These are phyloP conservation scores for Cryptophagus acutangulus DNA, from an alignment of 2,888 invertebrate species.

Conservation along the genomic window DNA sequence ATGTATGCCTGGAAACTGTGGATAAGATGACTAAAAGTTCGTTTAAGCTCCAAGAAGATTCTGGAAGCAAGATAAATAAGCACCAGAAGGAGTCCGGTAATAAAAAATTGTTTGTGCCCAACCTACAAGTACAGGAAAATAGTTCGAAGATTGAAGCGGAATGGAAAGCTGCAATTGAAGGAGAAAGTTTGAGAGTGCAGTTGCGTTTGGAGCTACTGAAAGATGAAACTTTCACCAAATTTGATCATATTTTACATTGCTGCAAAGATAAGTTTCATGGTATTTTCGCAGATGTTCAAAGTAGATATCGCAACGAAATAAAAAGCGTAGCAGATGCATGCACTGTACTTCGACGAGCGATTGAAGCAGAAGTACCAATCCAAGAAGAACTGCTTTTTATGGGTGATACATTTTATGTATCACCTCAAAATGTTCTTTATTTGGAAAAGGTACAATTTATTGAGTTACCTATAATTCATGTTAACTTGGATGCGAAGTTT, in stretches of 20 bases:
- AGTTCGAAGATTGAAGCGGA: conserved; percentile 52
- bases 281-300: conserved; percentile 49
- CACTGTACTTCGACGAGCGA: conserved; percentile 40
- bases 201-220: conserved; percentile 51
- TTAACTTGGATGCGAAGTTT: conserved; percentile 28
- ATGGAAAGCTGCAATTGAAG: conserved; percentile 54
- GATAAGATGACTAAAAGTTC: no score
- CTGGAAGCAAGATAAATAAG: no score
- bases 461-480: conserved; percentile 17
- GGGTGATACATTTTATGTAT: conserved; percentile 44
- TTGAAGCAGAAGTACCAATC: conserved; percentile 46
- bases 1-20: no score
- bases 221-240: conserved; percentile 47
- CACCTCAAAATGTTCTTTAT: conserved; percentile 39
- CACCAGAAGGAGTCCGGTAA: not conserved
- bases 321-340: conserved; percentile 43
- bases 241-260: conserved; percentile 49
- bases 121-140: conserved; percentile 29
- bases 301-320: conserved; percentile 44
- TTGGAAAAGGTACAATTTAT: conserved; percentile 24
- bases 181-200: conserved; percentile 53
- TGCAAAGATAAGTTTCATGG: conserved; percentile 52
- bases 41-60: no score
- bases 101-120: conserved; percentile 1
- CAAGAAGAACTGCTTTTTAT: conserved; percentile 47